phyloP scores from a whole-genome alignment of 2,113 vertebrate genomes.

The Penelope pileata region DNA sequence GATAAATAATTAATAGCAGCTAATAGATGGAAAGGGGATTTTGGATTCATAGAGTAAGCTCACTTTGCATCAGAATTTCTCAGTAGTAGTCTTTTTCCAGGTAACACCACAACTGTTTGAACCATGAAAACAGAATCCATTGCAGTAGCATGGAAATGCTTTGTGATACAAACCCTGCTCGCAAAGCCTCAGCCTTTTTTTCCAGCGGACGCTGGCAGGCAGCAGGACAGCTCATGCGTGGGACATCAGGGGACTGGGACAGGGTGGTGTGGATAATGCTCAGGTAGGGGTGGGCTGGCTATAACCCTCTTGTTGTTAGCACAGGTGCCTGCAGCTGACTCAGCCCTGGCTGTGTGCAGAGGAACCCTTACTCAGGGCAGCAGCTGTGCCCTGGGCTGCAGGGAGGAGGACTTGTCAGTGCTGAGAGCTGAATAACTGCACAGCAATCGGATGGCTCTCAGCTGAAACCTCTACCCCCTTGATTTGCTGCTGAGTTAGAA shows the following conservation, averaged over 20 bases:
- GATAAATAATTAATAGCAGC: not conserved
- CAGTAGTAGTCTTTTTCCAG: not conserved
- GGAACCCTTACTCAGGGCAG: accelerated
- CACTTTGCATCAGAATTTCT: not conserved
- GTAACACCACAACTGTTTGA: not conserved
- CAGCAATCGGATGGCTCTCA: not conserved
- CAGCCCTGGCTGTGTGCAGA: not conserved
- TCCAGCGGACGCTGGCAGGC: not conserved
- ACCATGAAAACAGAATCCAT: not conserved
- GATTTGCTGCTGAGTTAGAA: not conserved
- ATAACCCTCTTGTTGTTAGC: not conserved
- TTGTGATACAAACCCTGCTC: not conserved
- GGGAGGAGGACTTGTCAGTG: not conserved
- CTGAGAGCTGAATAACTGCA: not conserved
- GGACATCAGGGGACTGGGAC: no score
- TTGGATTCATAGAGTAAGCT: not conserved
- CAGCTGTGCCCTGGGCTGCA: not conserved
- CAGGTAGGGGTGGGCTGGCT: not conserved
- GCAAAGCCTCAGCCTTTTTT: not conserved
- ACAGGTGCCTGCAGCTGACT: not conserved
- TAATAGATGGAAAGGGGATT: not conserved
- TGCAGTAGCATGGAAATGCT: not conserved
- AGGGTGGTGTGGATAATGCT: accelerated
- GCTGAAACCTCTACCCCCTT: not conserved
- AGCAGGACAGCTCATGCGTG: not conserved